Evolutionary conservation across 1,140 invertebrate species (phyloP).

Genomic region (Pararge aegeria): DNA sequence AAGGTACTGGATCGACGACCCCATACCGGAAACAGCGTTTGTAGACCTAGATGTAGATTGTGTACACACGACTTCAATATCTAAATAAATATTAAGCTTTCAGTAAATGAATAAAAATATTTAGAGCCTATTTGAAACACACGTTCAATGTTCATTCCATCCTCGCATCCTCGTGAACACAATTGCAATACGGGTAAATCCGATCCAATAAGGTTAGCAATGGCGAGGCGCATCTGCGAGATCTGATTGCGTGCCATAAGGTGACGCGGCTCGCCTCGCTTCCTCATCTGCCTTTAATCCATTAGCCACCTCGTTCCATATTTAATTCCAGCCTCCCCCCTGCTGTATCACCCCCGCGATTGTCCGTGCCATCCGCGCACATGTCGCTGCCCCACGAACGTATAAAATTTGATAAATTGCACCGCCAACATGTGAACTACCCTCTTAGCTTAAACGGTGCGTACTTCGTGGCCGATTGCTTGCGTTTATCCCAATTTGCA

Average conservation of each 20-base stretch:
- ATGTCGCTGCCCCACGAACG: conserved; percentile 69
- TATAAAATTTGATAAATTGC: conserved; percentile 79
- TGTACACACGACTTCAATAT: no score
- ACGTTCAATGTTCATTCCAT: background rate
- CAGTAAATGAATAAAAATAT: no score
- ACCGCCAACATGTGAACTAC: conserved; percentile 75
- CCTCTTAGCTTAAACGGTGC: conserved; percentile 73
- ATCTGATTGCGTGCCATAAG: conserved; percentile 63
- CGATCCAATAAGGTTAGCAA: conserved; percentile 39
- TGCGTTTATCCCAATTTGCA: conserved; percentile 25
- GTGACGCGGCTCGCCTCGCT: conserved; percentile 38
- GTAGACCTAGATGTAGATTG: no score
- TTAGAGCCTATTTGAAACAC: no score
- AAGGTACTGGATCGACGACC: no score
- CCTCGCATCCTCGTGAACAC: conserved; percentile 1
- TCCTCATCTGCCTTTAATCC: conserved; percentile 69
- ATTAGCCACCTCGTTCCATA: conserved; percentile 73
- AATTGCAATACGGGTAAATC: background rate
- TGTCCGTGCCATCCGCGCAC: conserved; percentile 68
- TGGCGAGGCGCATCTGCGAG: conserved; percentile 55
- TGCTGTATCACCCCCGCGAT: conserved; percentile 44
- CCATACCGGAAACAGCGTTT: no score
- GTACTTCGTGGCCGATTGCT: conserved; percentile 35
- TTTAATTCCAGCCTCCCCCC: conserved; percentile 51
- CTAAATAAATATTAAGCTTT: no score